phyloP scores from a whole-genome alignment of 2,113 vertebrate species.

The Gymnogyps californianus region DNA sequence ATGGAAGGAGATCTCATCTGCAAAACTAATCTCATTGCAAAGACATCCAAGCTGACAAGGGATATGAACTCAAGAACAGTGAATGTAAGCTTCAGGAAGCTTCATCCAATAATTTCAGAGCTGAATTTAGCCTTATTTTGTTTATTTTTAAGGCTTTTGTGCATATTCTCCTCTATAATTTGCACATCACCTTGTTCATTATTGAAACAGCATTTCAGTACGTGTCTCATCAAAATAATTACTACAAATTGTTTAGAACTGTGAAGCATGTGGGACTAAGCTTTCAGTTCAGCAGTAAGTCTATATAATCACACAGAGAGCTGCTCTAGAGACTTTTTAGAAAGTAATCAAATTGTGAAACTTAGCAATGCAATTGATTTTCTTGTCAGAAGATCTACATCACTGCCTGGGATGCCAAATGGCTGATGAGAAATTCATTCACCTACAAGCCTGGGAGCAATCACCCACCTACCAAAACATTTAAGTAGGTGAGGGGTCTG shows the following conservation, averaged over 20 bases:
- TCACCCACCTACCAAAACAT: neutral
- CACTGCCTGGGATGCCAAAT: conserved; percentile 1
- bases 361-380: conserved; percentile 49
- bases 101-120: neutral
- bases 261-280: neutral
- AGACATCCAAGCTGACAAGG: neutral
- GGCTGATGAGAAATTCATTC: conserved; percentile 8
- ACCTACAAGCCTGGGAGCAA: neutral
- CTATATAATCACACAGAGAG: conserved; percentile 22
- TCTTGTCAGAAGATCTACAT: conserved; percentile 38
- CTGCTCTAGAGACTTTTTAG: conserved; percentile 30
- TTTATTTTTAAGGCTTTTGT: conserved; percentile 1
- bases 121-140: neutral
- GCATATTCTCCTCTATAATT: conserved; percentile 7
- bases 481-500: neutral
- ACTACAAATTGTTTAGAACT: conserved; percentile 20
- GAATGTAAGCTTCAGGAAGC: neutral
- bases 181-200: neutral
- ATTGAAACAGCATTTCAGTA: neutral
- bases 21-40: neutral
- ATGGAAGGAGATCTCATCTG: neutral
- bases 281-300: conserved; percentile 31
- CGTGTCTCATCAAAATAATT: conserved; percentile 33
- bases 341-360: conserved; percentile 57
- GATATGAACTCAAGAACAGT: neutral